A percentile compares a stretch with the other conserved stretches of the same genome.
These are phyloP conservation scores for Nothocercus nigrocapillus DNA, from an alignment of 2,113 vertebrate genomes.

Conservation along the genomic window DNA sequence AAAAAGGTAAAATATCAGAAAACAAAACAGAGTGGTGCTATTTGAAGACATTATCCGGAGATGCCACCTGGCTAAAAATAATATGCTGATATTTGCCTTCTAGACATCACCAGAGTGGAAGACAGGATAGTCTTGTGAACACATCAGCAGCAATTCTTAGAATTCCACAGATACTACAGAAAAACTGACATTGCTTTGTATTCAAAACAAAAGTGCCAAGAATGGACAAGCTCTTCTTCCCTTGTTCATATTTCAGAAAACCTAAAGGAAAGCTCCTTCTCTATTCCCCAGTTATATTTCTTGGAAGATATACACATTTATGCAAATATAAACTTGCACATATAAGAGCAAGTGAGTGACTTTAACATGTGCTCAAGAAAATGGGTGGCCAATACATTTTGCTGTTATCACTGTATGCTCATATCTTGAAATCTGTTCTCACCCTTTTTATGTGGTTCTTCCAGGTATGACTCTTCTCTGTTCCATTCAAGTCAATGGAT, in stretches of 20 bases:
- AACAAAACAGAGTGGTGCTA: background rate
- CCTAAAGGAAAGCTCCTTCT: too few relatives aligned
- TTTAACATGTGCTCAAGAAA: background rate
- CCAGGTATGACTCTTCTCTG: background rate
- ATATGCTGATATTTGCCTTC: background rate
- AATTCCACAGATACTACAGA: background rate
- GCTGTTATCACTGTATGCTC: background rate
- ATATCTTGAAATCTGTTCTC: background rate
- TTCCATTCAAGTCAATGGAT: background rate
- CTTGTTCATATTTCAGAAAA: background rate
- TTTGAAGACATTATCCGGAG: background rate
- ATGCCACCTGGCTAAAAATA: background rate
- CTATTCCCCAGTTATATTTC: too few relatives aligned
- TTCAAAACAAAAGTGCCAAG: background rate
- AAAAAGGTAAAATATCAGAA: background rate
- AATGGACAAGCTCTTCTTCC: background rate
- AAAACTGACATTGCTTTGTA: background rate
- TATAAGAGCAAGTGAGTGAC: background rate
- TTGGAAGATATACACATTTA: background rate
- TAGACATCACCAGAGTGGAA: background rate
- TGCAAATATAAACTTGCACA: background rate
- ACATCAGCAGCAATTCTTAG: background rate
- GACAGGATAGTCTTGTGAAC: background rate
- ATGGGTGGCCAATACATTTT: background rate
- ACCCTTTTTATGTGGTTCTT: background rate